Evolutionary conservation across 2,888 invertebrate genomes (phyloP), one percentile per base, ranked within the genome.

Genomic region (Lasiommata megera): DNA sequence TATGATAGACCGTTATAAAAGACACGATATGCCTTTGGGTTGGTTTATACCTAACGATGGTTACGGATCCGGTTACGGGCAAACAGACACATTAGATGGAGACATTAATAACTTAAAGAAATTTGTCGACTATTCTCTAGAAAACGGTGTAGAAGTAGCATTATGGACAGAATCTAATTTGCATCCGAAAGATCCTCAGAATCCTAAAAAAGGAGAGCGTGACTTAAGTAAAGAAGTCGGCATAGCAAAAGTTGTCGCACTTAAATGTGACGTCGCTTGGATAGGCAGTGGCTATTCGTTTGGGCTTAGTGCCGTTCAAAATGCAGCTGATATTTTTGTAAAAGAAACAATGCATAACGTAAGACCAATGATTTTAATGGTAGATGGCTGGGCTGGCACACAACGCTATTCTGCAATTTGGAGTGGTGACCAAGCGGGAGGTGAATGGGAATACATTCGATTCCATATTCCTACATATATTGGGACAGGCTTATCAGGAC

Each of bases 221-320:
- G 88, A 90, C 72, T 76, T 90, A 58, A 61, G 65, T 2, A 79
- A 80, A 68, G 89, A 90, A 79, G 79, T 88, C 0, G 67, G 74
- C 6, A 62, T 74, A 23, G 88, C 88, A 41, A 82, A 83, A 9
- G 76, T 85, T 1, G 80, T 80, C 9, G 88, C 89, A 0, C 74
- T 90, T 0, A 90, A 90, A 73, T 88, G 88, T 67, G 89, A 90
- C 56, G 89, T 88, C 0, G 88, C 88, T 5, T 90, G 89, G 89
- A 84, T 90, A 31, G 89, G 88, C 3, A 56, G 63, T 8, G 89
- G 89, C 2, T 90, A 89, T 63, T 90, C 89, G 0, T 88, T 85
- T 64, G 89, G 77, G 0, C 72, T 88, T 12, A 83, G 69, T 61
- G 87, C 89, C 16, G 79, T 89, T 31, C 83, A 86, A 60, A 76